Conservation (phyloP, 2,797 vertebrate species). For the Yasuhikotakia modesta region DNA sequence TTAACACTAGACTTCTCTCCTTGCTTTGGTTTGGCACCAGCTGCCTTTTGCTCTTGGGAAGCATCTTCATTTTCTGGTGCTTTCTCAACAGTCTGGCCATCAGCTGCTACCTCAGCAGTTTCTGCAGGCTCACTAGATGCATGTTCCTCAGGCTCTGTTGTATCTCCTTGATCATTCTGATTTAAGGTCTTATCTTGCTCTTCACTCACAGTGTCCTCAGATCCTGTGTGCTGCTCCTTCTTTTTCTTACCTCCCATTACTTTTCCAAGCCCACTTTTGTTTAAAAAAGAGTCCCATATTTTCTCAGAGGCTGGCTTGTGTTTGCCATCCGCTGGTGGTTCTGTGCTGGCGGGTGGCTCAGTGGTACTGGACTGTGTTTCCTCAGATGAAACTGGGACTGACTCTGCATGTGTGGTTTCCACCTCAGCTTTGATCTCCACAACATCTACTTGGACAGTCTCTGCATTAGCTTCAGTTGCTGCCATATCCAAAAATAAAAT, state of each 20-base stretch:
- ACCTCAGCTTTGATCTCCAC: constrained; percentile 70
- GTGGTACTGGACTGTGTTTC: constrained; percentile 61
- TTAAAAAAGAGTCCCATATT: constrained; percentile 81
- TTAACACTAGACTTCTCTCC: constrained; percentile 77
- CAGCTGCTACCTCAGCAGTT: constrained; percentile 63
- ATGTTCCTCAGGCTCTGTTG: constrained; percentile 46
- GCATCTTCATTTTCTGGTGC: constrained; percentile 67
- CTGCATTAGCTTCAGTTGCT: constrained; percentile 71
- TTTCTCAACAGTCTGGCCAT: constrained; percentile 69
- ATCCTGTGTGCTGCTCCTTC: constrained; percentile 68
- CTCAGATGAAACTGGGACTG: constrained; percentile 40
- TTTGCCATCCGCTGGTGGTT: constrained; percentile 67
- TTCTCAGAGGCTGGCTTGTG: constrained; percentile 67
- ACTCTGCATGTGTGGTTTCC: constrained; percentile 63
- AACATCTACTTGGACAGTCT: constrained; percentile 70
- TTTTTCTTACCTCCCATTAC: constrained; percentile 80
- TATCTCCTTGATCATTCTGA: constrained; percentile 58
- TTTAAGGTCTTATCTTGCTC: constrained; percentile 54
- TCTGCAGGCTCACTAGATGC: constrained; percentile 58
- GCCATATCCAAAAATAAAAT: constrained; percentile 70
- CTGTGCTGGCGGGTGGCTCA: constrained; percentile 61
- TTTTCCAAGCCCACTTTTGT: constrained; percentile 81
- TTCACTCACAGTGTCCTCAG: constrained; percentile 53
- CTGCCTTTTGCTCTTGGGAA: constrained; percentile 72
- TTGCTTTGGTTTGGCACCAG: constrained; percentile 70